Conservation (phyloP, 1,140 invertebrate species). For the Heterodera carotae region DNA sequence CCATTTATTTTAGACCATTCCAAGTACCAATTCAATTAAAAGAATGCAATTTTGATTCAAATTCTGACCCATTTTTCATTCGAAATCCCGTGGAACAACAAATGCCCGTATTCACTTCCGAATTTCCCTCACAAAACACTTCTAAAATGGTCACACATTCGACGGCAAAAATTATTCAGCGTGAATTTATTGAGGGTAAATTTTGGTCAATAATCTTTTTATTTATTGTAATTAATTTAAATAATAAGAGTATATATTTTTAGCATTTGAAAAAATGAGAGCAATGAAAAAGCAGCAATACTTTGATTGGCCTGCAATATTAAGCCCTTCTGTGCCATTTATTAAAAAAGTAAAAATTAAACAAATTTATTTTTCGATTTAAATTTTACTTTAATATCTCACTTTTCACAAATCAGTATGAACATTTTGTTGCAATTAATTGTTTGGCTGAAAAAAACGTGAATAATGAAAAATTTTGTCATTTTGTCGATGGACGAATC, state of each 20-base stretch:
- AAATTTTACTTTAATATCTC: too few relatives aligned
- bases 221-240: too few relatives aligned
- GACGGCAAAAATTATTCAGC: not conserved
- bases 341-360: not conserved
- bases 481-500: not conserved
- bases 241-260: not conserved
- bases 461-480: not conserved
- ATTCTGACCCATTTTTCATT: not conserved
- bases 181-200: not conserved
- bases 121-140: not conserved
- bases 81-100: not conserved
- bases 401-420: not conserved
- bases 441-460: not conserved
- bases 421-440: not conserved
- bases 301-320: not conserved
- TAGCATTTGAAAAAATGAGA: not conserved
- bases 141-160: constrained; percentile 1
- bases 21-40: not conserved
- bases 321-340: not conserved
- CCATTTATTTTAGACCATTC: not conserved
- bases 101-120: not conserved
- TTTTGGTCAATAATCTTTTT: too few relatives aligned
- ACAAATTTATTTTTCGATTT: too few relatives aligned
- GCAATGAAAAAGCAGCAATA: not conserved
- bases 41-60: not conserved